A percentile compares a stretch with the other conserved stretches of the same genome.
These are phyloP conservation scores for Cephus pulcher DNA, from an alignment of 2,888 invertebrate genomes.

Conservation along the genomic window DNA sequence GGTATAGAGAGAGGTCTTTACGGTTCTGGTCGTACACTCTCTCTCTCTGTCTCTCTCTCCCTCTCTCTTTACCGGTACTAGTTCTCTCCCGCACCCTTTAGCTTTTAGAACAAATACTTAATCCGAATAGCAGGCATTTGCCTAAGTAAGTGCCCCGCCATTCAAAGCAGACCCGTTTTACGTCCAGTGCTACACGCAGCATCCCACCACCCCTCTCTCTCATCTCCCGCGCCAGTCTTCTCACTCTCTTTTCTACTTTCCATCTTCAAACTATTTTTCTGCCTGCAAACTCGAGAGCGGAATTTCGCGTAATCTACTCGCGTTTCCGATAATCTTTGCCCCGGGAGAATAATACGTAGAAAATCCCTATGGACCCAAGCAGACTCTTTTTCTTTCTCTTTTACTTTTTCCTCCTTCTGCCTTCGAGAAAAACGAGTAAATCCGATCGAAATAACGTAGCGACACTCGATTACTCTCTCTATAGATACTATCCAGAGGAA, in stretches of 20 bases:
- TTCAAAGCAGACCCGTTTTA: constrained; percentile 57
- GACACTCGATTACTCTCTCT: background rate
- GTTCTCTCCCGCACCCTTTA: constrained; percentile 44
- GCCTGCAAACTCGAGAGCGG: constrained; percentile 19
- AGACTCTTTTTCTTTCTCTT: background rate
- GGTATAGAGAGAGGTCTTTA: constrained; percentile 47
- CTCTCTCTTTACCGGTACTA: constrained; percentile 18
- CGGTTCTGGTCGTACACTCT: constrained; percentile 30
- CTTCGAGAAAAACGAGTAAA: background rate
- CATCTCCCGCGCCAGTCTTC: constrained; percentile 24
- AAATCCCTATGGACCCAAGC: background rate
- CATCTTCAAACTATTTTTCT: constrained; percentile 23
- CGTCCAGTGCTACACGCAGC: constrained; percentile 36
- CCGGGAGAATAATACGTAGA: background rate
- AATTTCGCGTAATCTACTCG: constrained; percentile 23
- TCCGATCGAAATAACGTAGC: background rate
- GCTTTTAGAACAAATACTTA: constrained; percentile 65
- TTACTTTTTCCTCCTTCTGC: background rate
- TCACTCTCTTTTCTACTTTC: constrained; percentile 24
- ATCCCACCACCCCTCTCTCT: constrained; percentile 14
- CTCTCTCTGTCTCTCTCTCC: constrained; percentile 17
- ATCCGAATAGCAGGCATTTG: constrained; percentile 63
- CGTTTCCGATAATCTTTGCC: constrained; percentile 10
- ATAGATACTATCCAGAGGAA: background rate
- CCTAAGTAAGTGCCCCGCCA: constrained; percentile 62